phyloP scores from a whole-genome alignment of 2,113 vertebrate genomes.

The Rattus rattus region DNA sequence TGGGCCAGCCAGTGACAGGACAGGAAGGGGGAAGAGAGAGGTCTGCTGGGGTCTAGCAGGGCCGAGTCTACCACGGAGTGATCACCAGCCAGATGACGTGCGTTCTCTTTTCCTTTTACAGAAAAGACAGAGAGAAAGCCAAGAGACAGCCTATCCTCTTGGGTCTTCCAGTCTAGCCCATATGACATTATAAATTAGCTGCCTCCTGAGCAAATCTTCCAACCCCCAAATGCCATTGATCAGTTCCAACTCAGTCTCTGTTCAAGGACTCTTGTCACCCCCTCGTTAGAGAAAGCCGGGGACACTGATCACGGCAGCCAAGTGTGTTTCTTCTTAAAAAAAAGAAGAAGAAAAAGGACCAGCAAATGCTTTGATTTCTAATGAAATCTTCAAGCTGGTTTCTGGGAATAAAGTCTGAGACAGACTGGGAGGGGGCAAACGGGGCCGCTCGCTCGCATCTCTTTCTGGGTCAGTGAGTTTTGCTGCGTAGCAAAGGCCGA shows the following conservation, averaged over 20 bases:
- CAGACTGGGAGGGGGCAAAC: constrained; percentile 31
- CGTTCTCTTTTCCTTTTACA: not conserved
- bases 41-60: not conserved
- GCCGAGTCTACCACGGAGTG: not conserved
- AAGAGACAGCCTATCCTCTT: constrained; percentile 48
- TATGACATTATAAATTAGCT: constrained; percentile 64
- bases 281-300: not conserved
- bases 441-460: not conserved
- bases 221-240: constrained; percentile 63
- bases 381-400: constrained; percentile 73
- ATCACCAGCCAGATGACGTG: not conserved
- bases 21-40: not conserved
- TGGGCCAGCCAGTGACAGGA: not conserved
- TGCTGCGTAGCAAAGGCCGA: not conserved
- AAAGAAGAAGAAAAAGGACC: not conserved
- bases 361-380: constrained; percentile 65
- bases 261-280: constrained; percentile 59
- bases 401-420: constrained; percentile 30
- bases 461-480: constrained; percentile 6
- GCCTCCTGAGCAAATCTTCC: constrained; percentile 41
- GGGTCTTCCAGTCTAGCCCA: constrained; percentile 34
- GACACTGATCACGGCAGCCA: not conserved
- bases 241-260: constrained; percentile 21
- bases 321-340: not conserved
- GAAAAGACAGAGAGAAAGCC: constrained; percentile 12